Evolutionary conservation across 2,888 invertebrate genomes (phyloP).

Genomic region (Boloria euphrosyne): DNA sequence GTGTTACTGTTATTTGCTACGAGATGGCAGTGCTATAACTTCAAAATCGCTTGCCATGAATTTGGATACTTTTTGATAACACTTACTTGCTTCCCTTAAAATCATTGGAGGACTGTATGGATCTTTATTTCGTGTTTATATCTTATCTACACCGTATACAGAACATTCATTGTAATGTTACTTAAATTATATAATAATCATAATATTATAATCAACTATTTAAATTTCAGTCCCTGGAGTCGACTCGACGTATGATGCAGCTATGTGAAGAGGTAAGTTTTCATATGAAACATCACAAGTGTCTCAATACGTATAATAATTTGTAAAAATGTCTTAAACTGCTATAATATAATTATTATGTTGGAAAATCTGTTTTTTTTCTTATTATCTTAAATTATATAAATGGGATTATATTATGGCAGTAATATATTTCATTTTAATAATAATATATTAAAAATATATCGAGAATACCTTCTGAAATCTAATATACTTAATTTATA

Average conservation of each 20-base stretch:
- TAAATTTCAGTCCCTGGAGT: slow-evolving; percentile 92
- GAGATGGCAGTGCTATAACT: too few relatives aligned
- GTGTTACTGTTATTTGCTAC: too few relatives aligned
- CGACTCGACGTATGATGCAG: slow-evolving; percentile 95
- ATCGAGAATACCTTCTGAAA: slow-evolving; percentile 63
- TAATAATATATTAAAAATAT: slow-evolving; percentile 37
- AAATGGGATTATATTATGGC: slow-evolving; percentile 20
- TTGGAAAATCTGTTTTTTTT: background rate
- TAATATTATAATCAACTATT: slow-evolving; percentile 23
- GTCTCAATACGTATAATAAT: slow-evolving; percentile 10
- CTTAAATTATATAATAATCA: too few relatives aligned
- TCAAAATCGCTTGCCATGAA: too few relatives aligned
- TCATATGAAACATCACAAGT: slow-evolving; percentile 5
- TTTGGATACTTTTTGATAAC: too few relatives aligned
- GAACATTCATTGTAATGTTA: too few relatives aligned
- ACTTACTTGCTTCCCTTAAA: too few relatives aligned
- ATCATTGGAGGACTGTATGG: too few relatives aligned
- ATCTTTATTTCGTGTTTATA: too few relatives aligned
- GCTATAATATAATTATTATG: slow-evolving; percentile 23
- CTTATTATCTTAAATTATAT: background rate
- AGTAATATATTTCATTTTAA: slow-evolving; percentile 14
- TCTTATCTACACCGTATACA: too few relatives aligned
- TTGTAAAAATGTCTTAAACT: slow-evolving; percentile 16
- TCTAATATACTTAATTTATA: slow-evolving; percentile 7
- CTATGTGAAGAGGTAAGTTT: slow-evolving; percentile 94